These are phyloP conservation scores for Alcedo quadribrachys DNA, from an alignment of 2,797 vertebrate species.

Conservation along the genomic window DNA sequence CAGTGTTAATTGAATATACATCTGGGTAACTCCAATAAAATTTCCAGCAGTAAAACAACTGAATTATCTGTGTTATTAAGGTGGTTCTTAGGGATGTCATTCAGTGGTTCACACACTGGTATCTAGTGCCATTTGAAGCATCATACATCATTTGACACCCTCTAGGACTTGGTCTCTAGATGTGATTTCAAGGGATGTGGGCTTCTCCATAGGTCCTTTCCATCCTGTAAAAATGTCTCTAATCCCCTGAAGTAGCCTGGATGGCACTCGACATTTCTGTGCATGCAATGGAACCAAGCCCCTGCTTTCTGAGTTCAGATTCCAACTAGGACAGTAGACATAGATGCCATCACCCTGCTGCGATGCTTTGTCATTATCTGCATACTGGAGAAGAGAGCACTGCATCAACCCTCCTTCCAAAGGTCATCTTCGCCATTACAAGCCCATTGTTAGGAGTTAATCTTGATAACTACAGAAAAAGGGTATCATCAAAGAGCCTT, in stretches of 20 bases:
- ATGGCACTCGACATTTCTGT: neutral
- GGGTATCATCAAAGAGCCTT: neutral
- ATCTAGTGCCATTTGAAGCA: neutral
- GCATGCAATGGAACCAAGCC: neutral
- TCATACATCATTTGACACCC: neutral
- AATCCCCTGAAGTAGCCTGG: neutral
- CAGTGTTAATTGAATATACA: neutral
- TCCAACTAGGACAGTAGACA: neutral
- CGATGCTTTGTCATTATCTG: neutral
- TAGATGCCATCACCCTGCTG: neutral
- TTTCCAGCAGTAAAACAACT: neutral
- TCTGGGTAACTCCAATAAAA: neutral
- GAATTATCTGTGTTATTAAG: neutral
- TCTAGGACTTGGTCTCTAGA: neutral
- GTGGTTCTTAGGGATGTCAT: neutral
- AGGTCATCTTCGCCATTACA: conserved; percentile 26
- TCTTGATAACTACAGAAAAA: neutral
- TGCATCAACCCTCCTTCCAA: neutral
- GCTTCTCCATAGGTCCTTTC: neutral
- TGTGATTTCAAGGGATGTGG: neutral
- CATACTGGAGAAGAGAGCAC: neutral
- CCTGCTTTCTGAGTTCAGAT: neutral
- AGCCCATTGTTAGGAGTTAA: conserved; percentile 22
- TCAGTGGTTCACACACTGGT: neutral
- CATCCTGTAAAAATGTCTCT: neutral